These are phyloP conservation scores for Ctenodactylus gundi DNA, from an alignment of 2,113 vertebrate genomes.

Conservation along the genomic window DNA sequence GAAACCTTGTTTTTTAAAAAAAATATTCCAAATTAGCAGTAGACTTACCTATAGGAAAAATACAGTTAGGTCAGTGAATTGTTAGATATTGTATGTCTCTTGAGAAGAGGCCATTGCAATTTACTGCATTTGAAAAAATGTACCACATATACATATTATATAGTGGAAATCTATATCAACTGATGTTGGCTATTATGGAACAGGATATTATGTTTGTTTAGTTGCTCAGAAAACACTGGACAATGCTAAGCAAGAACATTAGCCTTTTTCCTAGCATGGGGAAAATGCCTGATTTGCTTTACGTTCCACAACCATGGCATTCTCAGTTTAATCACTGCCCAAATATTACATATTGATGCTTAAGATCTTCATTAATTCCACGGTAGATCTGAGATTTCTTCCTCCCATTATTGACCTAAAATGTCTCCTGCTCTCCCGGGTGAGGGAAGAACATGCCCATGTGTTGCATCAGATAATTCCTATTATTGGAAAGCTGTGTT, in stretches of 20 bases:
- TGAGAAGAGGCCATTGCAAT: not conserved
- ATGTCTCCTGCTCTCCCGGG: conserved; percentile 63
- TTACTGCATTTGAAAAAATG: not conserved
- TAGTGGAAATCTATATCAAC: conserved; percentile 38
- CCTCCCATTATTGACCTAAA: conserved; percentile 64
- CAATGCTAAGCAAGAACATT: not conserved
- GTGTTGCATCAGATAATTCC: conserved; percentile 74
- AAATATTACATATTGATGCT: not conserved
- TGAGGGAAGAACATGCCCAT: conserved; percentile 57
- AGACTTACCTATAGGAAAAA: not conserved
- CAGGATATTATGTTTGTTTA: not conserved
- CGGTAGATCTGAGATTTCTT: conserved; percentile 63
- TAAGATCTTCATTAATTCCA: conserved; percentile 40
- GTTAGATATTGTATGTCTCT: conserved; percentile 19
- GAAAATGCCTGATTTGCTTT: conserved; percentile 45
- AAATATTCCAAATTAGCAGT: too few species aligned
- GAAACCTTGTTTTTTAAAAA: too few species aligned
- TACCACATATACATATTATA: not conserved
- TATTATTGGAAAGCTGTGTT: conserved; percentile 78
- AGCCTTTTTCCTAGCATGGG: not conserved
- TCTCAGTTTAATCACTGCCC: not conserved
- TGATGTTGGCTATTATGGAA: not conserved
- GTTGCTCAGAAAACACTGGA: not conserved
- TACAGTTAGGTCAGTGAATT: not conserved
- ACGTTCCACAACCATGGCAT: not conserved